Evolutionary conservation across 2,888 invertebrate genomes (phyloP).

Genomic region (Cheilosia scutellata): DNA sequence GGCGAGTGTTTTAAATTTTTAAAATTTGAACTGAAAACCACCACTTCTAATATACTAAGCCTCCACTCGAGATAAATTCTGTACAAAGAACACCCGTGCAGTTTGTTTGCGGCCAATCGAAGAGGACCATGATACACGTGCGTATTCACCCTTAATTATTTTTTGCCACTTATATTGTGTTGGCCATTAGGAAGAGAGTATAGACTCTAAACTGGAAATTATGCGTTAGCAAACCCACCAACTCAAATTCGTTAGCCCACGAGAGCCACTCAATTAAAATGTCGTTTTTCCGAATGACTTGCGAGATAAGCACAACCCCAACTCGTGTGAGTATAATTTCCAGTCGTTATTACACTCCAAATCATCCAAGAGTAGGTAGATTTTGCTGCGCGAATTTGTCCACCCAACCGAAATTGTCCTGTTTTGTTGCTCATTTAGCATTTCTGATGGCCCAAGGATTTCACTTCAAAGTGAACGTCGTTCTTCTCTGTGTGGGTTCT

Average conservation of each 20-base stretch:
- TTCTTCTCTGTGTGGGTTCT: slow-evolving; percentile 7
- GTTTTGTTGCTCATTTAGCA: slow-evolving; percentile 75
- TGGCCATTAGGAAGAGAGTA: slow-evolving; percentile 57
- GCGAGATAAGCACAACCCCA: slow-evolving; percentile 78
- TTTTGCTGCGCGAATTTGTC: slow-evolving; percentile 64
- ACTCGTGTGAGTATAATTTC: slow-evolving; percentile 68
- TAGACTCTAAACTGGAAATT: slow-evolving; percentile 40
- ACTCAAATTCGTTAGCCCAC: slow-evolving; percentile 66
- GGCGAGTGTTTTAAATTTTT: slow-evolving; percentile 9
- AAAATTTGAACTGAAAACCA: neutral
- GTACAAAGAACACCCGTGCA: slow-evolving; percentile 72
- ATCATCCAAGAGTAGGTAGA: slow-evolving; percentile 61
- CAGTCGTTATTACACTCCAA: slow-evolving; percentile 73
- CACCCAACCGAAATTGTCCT: slow-evolving; percentile 73
- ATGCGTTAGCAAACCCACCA: slow-evolving; percentile 47
- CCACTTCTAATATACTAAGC: slow-evolving; percentile 32
- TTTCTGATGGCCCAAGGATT: slow-evolving; percentile 58
- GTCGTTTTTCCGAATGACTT: slow-evolving; percentile 84
- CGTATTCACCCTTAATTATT: slow-evolving; percentile 53
- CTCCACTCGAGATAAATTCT: slow-evolving; percentile 61
- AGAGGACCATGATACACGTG: slow-evolving; percentile 41
- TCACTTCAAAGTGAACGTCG: slow-evolving; percentile 69
- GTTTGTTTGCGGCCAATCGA: slow-evolving; percentile 74
- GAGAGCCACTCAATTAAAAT: slow-evolving; percentile 80
- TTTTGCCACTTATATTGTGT: slow-evolving; percentile 61